Evolutionary conservation across 2,888 invertebrate species (phyloP).

Genomic region (Oxycera nigricornis): DNA sequence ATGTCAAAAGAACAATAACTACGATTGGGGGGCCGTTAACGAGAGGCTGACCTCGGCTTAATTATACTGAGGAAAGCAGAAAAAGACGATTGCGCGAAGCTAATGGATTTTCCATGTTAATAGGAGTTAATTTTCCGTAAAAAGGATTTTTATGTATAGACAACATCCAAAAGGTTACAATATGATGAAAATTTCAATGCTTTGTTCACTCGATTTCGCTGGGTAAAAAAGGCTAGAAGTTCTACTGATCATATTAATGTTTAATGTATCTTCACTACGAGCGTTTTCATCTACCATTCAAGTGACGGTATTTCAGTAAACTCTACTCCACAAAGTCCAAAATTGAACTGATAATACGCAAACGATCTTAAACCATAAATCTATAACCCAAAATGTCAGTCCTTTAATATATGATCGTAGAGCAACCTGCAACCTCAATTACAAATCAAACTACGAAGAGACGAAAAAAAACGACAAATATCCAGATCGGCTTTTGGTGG

Average conservation of each 20-base stretch:
- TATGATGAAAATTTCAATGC: no score
- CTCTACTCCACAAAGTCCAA: no score
- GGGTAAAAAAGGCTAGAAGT: no score
- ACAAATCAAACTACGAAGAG: not conserved
- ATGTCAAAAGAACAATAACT: constrained; percentile 5
- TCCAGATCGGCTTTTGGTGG: not conserved
- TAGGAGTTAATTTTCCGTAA: not conserved
- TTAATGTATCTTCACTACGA: no score
- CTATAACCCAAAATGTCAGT: not conserved
- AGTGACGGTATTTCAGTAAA: no score
- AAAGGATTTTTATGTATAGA: not conserved
- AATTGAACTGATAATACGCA: no score
- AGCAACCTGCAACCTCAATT: no score
- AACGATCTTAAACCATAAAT: not conserved
- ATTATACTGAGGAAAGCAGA: not conserved
- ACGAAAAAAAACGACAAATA: not conserved
- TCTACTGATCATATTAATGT: no score
- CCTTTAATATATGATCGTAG: not conserved
- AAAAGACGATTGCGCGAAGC: not conserved
- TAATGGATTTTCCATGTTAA: not conserved
- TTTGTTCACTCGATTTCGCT: no score
- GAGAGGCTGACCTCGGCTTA: not conserved
- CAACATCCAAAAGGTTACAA: not conserved
- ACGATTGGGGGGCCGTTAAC: not conserved
- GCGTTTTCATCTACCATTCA: no score